A percentile compares a stretch with the other conserved stretches of the same genome.
Evolutionary conservation across 2,888 invertebrate species (phyloP).

Genomic region (Athrips mouffetella): DNA sequence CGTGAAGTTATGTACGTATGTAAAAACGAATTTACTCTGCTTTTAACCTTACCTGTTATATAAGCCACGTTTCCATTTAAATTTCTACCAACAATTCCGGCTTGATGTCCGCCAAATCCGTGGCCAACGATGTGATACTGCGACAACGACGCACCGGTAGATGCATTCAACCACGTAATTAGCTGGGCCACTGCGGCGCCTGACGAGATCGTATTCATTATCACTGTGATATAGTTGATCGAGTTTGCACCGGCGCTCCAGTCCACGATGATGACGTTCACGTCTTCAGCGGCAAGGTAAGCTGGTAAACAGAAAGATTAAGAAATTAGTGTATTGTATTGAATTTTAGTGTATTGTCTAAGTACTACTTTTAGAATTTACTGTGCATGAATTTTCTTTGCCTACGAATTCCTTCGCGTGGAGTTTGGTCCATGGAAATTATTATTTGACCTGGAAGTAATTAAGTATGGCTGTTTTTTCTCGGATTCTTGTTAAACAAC

Average conservation of each 20-base stretch:
- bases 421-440: too few relatives aligned
- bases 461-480: too few relatives aligned
- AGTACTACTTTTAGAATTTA: too few relatives aligned
- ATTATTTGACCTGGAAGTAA: too few relatives aligned
- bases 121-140: constrained; percentile 38
- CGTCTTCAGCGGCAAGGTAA: constrained; percentile 30
- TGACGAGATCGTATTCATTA: constrained; percentile 30
- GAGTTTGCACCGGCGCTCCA: constrained; percentile 33
- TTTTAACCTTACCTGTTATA: constrained; percentile 33
- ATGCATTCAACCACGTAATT: constrained; percentile 35
- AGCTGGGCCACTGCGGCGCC: constrained; percentile 37
- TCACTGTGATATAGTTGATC: constrained; percentile 29
- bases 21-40: too few relatives aligned
- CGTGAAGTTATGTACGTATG: too few relatives aligned
- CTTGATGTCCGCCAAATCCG: constrained; percentile 37
- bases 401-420: too few relatives aligned
- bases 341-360: too few relatives aligned
- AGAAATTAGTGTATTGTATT: too few relatives aligned
- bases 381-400: too few relatives aligned
- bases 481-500: too few relatives aligned
- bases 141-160: constrained; percentile 23
- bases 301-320: too few relatives aligned
- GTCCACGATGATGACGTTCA: constrained; percentile 40
- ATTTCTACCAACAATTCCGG: constrained; percentile 36
- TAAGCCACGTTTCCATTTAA: constrained; percentile 33